These are phyloP conservation scores for Leptodactylus fallax DNA, from an alignment of 2,797 vertebrate genomes.

Conservation along the genomic window DNA sequence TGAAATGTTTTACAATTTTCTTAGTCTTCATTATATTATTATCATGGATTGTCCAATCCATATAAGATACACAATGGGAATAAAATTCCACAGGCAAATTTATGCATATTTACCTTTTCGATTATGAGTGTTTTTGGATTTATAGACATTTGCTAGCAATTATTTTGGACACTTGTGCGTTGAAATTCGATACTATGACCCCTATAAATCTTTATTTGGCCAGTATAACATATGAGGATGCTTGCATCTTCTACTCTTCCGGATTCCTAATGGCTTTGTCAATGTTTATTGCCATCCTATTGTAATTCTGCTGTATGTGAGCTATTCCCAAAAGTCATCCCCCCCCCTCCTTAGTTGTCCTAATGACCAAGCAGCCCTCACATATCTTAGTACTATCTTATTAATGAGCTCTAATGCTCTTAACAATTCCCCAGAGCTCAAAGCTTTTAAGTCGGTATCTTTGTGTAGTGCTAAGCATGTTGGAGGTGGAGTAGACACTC, in stretches of 20 bases:
- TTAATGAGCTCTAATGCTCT: slow-evolving; percentile 61
- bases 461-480: slow-evolving; percentile 23
- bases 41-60: too few species aligned
- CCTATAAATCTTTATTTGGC: not conserved
- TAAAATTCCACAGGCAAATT: not conserved
- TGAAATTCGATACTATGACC: not conserved
- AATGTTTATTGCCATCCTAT: slow-evolving; percentile 45
- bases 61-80: too few species aligned
- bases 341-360: slow-evolving; percentile 6
- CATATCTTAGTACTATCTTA: slow-evolving; percentile 50
- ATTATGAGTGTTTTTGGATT: not conserved
- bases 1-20: too few species aligned
- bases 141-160: not conserved
- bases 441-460: slow-evolving; percentile 47
- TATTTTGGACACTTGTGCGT: not conserved
- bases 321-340: slow-evolving; percentile 39
- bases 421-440: slow-evolving; percentile 38
- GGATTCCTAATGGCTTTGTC: slow-evolving; percentile 55
- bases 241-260: slow-evolving; percentile 21
- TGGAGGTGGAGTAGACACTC: not conserved
- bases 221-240: slow-evolving; percentile 17
- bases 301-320: slow-evolving; percentile 34
- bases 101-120: not conserved
- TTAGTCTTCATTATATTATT: too few species aligned
- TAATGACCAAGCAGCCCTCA: slow-evolving; percentile 51